phyloP scores from a whole-genome alignment of 2,113 vertebrate species.

The Myanophis thanlyinensis region DNA sequence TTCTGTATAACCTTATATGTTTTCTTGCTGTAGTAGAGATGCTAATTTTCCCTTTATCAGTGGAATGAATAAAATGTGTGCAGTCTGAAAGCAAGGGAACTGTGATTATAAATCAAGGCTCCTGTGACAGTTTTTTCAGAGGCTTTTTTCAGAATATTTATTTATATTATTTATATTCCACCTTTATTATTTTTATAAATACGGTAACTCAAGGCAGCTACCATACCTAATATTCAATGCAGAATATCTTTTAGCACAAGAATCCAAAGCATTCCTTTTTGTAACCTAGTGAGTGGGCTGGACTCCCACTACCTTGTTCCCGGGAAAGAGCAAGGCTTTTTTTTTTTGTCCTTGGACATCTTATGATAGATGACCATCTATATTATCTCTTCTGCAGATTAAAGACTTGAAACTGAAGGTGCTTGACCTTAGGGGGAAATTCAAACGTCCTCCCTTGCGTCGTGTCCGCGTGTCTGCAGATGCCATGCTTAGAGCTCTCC shows the following conservation, averaged over 20 bases:
- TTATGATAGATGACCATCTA: neutral
- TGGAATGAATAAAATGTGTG: neutral
- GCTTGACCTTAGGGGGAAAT: slow-evolving; percentile 90
- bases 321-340: neutral
- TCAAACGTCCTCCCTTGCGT: slow-evolving; percentile 86
- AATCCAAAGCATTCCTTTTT: neutral
- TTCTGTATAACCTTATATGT: neutral
- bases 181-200: neutral
- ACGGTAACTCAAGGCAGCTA: neutral
- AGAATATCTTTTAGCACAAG: neutral
- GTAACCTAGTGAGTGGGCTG: fast-evolving
- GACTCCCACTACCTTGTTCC: fast-evolving
- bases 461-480: slow-evolving; percentile 89
- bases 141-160: neutral
- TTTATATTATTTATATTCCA: neutral
- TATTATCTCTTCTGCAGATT: slow-evolving; percentile 69
- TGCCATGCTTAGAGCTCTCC: slow-evolving; percentile 90
- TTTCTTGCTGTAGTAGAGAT: neutral
- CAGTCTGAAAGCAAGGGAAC: neutral
- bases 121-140: neutral
- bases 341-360: neutral
- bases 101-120: neutral
- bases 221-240: neutral
- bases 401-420: slow-evolving; percentile 93
- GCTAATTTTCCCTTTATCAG: neutral